Evolutionary conservation across 2,797 vertebrate genomes (phyloP).

Genomic region (Pangasius krempfi): DNA sequence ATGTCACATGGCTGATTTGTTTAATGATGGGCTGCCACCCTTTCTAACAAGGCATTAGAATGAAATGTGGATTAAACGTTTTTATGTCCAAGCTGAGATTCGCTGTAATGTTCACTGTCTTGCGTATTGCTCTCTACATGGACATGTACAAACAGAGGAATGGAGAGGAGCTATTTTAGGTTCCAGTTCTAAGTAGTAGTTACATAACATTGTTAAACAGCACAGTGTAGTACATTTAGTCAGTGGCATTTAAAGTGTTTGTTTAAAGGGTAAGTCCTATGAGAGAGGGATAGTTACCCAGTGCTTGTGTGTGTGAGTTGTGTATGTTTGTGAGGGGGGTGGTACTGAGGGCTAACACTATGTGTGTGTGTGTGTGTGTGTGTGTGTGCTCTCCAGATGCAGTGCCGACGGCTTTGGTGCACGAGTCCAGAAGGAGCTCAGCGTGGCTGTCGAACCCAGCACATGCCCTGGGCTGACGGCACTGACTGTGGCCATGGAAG

Average conservation of each 20-base stretch:
- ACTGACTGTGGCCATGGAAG: constrained; percentile 93
- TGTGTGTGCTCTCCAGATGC: constrained; percentile 77
- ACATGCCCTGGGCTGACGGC: constrained; percentile 98
- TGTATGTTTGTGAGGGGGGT: neutral
- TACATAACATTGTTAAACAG: constrained; percentile 22
- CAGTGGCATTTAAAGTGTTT: constrained; percentile 22
- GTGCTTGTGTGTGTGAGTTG: constrained; percentile 13
- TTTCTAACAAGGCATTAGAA: neutral
- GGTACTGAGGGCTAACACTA: neutral
- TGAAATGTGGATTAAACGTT: neutral
- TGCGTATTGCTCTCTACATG: constrained; percentile 38
- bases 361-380: constrained; percentile 22
- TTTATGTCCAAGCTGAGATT: neutral
- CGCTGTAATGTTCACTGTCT: neutral
- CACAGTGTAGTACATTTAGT: constrained; percentile 11
- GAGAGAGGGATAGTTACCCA: neutral
- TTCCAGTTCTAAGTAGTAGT: constrained; percentile 8
- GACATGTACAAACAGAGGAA: constrained; percentile 23
- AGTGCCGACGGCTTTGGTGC: constrained; percentile 96
- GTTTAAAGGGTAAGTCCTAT: constrained; percentile 37
- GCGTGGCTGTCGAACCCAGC: constrained; percentile 94
- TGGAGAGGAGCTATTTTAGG: constrained; percentile 17
- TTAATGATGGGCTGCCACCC: neutral
- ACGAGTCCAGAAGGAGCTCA: constrained; percentile 89
- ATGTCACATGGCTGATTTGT: neutral